A percentile compares a stretch with the other conserved stretches of the same genome.
Conservation (phyloP, 2,113 vertebrate species). For the Istiophorus platypterus region DNA sequence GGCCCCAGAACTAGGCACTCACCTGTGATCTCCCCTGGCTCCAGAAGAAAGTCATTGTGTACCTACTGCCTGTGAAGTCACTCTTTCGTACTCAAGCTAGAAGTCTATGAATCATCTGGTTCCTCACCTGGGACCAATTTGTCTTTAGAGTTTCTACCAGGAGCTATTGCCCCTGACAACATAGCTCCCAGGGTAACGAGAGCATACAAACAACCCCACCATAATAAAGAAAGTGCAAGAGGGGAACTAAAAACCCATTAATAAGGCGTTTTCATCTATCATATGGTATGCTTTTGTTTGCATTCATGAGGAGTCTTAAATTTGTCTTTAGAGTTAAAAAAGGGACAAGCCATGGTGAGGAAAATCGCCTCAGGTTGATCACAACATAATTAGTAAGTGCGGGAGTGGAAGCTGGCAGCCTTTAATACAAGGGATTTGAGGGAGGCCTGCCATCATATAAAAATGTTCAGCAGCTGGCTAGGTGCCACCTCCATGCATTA, state of each 20-base stretch:
- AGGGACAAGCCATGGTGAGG: slow-evolving; percentile 2
- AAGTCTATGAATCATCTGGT: slow-evolving; percentile 4
- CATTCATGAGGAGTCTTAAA: slow-evolving; percentile 27
- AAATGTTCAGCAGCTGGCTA: slow-evolving; percentile 63
- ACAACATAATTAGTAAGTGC: slow-evolving; percentile 48
- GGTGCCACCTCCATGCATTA: slow-evolving; percentile 74
- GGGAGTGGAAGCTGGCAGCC: slow-evolving; percentile 46
- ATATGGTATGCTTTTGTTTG: slow-evolving; percentile 41
- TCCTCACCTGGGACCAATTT: slow-evolving; percentile 15
- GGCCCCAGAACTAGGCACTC: background rate
- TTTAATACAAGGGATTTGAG: slow-evolving; percentile 61
- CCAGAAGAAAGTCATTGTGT: background rate
- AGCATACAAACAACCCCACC: slow-evolving; percentile 4
- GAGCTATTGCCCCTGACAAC: slow-evolving; percentile 12
- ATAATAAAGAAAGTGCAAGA: slow-evolving; percentile 3
- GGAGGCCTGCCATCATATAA: slow-evolving; percentile 62
- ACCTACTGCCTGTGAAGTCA: background rate
- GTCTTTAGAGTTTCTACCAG: background rate
- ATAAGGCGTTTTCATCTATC: slow-evolving; percentile 11
- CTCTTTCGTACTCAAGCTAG: background rate
- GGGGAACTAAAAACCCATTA: slow-evolving; percentile 20
- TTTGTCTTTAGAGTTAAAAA: slow-evolving; percentile 9
- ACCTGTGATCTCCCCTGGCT: background rate
- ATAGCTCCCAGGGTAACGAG: slow-evolving; percentile 1
- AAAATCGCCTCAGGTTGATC: slow-evolving; percentile 54